phyloP scores from a whole-genome alignment of 2,888 invertebrate species.

The Neocrepidodera transversa region DNA sequence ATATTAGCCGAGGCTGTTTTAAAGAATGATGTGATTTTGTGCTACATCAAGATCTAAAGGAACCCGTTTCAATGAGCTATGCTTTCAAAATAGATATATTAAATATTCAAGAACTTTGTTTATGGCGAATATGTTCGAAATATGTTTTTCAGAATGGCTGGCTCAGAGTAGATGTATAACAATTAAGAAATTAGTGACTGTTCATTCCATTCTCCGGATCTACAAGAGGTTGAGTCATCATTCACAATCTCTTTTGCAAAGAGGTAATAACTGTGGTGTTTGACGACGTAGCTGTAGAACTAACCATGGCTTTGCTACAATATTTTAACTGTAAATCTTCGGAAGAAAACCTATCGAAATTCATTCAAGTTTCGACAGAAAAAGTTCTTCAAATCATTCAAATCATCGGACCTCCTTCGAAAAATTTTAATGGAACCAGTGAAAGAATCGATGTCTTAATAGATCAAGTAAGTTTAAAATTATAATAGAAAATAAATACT shows the following conservation, averaged over 20 bases:
- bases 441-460: constrained; percentile 82
- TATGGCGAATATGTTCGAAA: constrained; percentile 91
- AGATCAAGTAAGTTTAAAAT: constrained; percentile 65
- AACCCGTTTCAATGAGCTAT: constrained; percentile 88
- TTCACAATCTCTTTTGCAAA: constrained; percentile 92
- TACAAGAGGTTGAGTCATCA: constrained; percentile 86
- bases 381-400: constrained; percentile 90
- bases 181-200: constrained; percentile 82
- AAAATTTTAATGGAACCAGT: constrained; percentile 81
- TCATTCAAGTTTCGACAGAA: constrained; percentile 76
- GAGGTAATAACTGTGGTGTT: constrained; percentile 98
- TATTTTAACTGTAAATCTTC: constrained; percentile 81
- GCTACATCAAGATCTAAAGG: constrained; percentile 87
- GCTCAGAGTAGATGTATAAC: constrained; percentile 87
- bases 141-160: constrained; percentile 90
- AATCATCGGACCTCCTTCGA: constrained; percentile 89
- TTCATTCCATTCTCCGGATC: constrained; percentile 75
- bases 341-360: constrained; percentile 82
- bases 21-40: constrained; percentile 90
- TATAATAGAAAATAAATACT: too few species aligned
- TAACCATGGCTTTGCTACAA: constrained; percentile 90
- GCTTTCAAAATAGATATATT: constrained; percentile 81
- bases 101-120: constrained; percentile 73
- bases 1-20: constrained; percentile 78
- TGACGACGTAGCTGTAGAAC: constrained; percentile 91